Conservation (phyloP, 92 coral and sea anemone species). For the Phymanthus crucifer region DNA sequence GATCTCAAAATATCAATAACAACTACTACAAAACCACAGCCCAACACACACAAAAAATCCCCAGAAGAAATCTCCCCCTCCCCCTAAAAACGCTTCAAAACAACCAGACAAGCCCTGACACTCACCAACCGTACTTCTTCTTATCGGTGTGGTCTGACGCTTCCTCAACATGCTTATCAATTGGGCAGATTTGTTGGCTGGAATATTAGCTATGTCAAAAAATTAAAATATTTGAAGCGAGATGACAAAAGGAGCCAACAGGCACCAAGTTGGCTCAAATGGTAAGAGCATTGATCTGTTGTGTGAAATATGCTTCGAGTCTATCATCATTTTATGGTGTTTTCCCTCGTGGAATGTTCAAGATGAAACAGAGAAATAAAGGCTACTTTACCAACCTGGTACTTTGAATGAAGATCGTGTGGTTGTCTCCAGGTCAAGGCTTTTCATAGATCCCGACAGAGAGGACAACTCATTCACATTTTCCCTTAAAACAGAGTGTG, state of each 20-base stretch:
- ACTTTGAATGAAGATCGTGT: slow-evolving; percentile 28
- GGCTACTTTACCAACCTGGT: slow-evolving; percentile 17
- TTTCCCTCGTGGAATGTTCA: neutral
- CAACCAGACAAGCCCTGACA: no score
- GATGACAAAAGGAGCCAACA: no score
- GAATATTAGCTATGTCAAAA: slow-evolving; percentile 54
- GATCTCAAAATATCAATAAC: no score
- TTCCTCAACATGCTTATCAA: slow-evolving; percentile 76
- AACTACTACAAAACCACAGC: no score
- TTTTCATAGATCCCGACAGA: slow-evolving; percentile 26
- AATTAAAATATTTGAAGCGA: no score
- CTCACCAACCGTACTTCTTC: slow-evolving; percentile 67
- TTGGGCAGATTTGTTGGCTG: slow-evolving; percentile 73
- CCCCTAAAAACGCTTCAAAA: no score
- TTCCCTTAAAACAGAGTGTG: slow-evolving; percentile 33
- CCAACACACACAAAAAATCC: no score
- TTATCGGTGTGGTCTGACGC: slow-evolving; percentile 73
- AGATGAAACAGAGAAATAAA: neutral
- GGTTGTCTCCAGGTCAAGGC: slow-evolving; percentile 39
- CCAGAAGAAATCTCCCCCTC: no score
- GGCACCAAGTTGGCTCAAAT: neutral
- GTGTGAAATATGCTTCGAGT: no score
- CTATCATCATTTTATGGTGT: no score
- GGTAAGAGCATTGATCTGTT: no score
- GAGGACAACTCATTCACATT: slow-evolving; percentile 53